phyloP scores from a whole-genome alignment of 2,888 invertebrate genomes.

The Clivina fossor region DNA sequence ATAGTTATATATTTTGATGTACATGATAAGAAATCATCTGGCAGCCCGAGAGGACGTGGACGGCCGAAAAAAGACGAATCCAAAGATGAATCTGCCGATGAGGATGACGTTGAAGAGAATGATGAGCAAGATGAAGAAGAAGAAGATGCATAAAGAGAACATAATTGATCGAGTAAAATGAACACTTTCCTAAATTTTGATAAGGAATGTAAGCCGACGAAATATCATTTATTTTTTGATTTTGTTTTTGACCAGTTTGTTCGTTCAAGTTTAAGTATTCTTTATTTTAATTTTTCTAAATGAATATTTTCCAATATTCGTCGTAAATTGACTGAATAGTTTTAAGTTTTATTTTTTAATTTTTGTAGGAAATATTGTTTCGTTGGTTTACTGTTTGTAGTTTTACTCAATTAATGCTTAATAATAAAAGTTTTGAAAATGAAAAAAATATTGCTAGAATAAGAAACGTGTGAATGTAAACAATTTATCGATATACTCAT shows the following conservation, averaged over 20 bases:
- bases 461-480: conserved; percentile 15
- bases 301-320: background rate
- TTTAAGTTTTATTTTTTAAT: background rate
- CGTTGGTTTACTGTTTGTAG: background rate
- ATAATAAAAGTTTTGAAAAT: background rate
- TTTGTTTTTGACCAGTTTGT: too few species aligned
- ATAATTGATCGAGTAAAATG: background rate
- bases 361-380: background rate
- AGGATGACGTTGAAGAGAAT: conserved; percentile 52
- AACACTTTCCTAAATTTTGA: too few species aligned
- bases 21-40: conserved; percentile 37
- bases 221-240: too few species aligned
- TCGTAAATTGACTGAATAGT: conserved; percentile 1
- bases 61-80: conserved; percentile 54
- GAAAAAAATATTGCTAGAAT: background rate
- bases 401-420: background rate
- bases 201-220: too few species aligned
- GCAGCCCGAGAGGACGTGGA: conserved; percentile 50
- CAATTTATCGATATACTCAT: conserved; percentile 7
- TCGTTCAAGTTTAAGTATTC: background rate
- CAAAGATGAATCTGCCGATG: conserved; percentile 49
- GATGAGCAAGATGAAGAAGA: conserved; percentile 49
- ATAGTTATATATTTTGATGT: background rate
- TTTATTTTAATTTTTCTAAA: background rate
- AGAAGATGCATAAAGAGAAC: conserved; percentile 46